phyloP scores from a whole-genome alignment of 2,113 vertebrate species.

The Salminus brasiliensis region DNA sequence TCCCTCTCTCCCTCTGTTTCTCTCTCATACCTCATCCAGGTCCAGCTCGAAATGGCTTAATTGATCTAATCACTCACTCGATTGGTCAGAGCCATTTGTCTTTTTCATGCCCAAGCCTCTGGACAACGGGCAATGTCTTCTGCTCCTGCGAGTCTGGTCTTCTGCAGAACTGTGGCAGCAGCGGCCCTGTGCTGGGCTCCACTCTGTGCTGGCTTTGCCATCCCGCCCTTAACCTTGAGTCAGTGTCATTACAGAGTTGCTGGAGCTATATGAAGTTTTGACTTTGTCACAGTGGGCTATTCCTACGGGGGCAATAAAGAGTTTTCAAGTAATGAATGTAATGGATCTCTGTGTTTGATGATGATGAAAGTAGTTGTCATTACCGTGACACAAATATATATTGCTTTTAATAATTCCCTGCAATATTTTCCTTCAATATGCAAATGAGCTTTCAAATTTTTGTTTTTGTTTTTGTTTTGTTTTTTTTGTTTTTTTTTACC shows the following conservation, averaged over 20 bases:
- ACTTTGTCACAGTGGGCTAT: constrained; percentile 42
- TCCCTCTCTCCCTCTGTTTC: constrained; percentile 49
- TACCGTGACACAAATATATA: neutral
- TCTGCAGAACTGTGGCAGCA: constrained; percentile 16
- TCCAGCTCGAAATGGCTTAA: constrained; percentile 69
- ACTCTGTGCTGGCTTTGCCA: constrained; percentile 23
- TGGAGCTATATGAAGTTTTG: constrained; percentile 30
- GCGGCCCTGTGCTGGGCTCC: constrained; percentile 29
- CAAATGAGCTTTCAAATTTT: no score
- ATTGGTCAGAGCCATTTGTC: constrained; percentile 74
- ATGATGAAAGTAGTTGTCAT: constrained; percentile 36
- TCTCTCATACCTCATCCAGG: constrained; percentile 60
- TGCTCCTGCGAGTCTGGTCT: constrained; percentile 53
- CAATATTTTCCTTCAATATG: neutral
- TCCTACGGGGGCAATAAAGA: constrained; percentile 38
- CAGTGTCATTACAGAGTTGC: constrained; percentile 38
- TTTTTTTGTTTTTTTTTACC: no score
- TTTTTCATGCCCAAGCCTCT: constrained; percentile 64
- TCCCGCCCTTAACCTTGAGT: constrained; percentile 49
- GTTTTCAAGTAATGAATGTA: constrained; percentile 25
- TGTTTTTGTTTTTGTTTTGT: no score
- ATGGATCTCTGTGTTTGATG: constrained; percentile 29
- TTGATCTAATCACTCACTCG: constrained; percentile 77
- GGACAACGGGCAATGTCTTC: constrained; percentile 65
- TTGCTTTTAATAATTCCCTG: neutral